Evolutionary conservation across 1,140 invertebrate genomes (phyloP).

Genomic region (Portunus trituberculatus): DNA sequence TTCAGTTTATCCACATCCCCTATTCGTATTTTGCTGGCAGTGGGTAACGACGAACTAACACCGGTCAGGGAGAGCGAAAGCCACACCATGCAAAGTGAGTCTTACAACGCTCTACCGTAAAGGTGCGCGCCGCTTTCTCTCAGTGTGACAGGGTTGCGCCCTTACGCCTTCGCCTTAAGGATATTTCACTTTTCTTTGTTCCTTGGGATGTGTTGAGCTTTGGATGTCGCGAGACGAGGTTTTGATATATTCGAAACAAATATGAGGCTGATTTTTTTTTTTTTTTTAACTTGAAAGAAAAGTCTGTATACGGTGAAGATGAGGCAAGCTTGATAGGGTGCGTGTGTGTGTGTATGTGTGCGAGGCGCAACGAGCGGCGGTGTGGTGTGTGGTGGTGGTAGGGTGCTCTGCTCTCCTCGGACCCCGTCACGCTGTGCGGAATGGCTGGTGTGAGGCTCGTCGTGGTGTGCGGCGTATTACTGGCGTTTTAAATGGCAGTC

Average conservation of each 20-base stretch:
- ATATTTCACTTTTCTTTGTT: constrained; percentile 76
- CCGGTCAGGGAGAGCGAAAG: not conserved
- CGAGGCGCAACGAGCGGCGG: not conserved
- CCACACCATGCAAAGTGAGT: not conserved
- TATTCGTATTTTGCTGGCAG: constrained; percentile 73
- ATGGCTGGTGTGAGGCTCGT: no score
- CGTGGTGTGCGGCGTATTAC: no score
- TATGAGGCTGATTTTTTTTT: constrained; percentile 25
- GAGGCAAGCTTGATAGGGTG: not conserved
- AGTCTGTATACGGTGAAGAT: not conserved
- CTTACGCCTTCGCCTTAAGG: constrained; percentile 27
- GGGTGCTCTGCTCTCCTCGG: no score
- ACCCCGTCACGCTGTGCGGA: no score
- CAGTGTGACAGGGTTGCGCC: constrained; percentile 31
- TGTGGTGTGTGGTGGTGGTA: not conserved
- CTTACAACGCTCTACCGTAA: not conserved
- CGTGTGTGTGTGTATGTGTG: not conserved
- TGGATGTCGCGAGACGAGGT: constrained; percentile 66
- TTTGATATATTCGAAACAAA: constrained; percentile 48
- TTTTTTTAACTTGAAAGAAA: not conserved
- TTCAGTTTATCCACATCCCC: constrained; percentile 71
- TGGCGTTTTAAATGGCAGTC: no score
- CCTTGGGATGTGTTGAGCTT: constrained; percentile 70
- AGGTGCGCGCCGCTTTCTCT: not conserved
- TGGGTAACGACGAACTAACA: constrained; percentile 55